Base-by-base conservation (phyloP, 2,888 invertebrate species). In the Shargacucullia verbasci region DNA sequence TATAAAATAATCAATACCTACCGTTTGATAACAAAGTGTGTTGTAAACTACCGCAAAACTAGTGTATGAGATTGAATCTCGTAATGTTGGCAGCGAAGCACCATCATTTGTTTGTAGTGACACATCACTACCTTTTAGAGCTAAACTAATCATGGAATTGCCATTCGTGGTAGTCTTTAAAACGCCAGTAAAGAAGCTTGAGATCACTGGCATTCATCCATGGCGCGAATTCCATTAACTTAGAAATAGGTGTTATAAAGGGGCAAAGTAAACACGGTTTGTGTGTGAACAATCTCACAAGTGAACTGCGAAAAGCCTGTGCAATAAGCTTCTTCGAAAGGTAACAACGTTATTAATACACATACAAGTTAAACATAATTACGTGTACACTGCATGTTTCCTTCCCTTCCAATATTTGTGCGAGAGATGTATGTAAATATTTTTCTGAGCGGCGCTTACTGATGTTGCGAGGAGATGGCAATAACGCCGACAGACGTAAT, bases 401-500 rank as follows among this genome's bases (percentile, higher is more conserved):
- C 71, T 78, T 73, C 70, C 70, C 75, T 70, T 76, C 73, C 79
- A 83, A 83, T 84, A 88, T 87, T 86, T 86, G 84, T 82, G 71
- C 76, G 77, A 80, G 81, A 83, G 82, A 86, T 81, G 84, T 86
- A 85, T 85, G 87, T 88, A 88, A 90, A 91, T 91, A 90, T 90
- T 90, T 89, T 88, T 88, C 86, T 82, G 80, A 85, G 84, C 87
- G 85, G 84, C 83, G 83, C 82, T 86, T 86, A 87, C 85, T 86
- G 84, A 87, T 84, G 86, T 87, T 86, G 82, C 84, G 82, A 81
- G 74, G 81, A 85, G 85, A 86, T 84, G 83, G 88, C 87, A 88
- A 89, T 90, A 89, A 87, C 84, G 81, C 83, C 84, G 87, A 86
- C 88, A 87, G 86, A 86, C 86, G 88, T 90, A 90, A 90, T 90